phyloP scores from a whole-genome alignment of 2,113 vertebrate species.

The Cepphus grylle region DNA sequence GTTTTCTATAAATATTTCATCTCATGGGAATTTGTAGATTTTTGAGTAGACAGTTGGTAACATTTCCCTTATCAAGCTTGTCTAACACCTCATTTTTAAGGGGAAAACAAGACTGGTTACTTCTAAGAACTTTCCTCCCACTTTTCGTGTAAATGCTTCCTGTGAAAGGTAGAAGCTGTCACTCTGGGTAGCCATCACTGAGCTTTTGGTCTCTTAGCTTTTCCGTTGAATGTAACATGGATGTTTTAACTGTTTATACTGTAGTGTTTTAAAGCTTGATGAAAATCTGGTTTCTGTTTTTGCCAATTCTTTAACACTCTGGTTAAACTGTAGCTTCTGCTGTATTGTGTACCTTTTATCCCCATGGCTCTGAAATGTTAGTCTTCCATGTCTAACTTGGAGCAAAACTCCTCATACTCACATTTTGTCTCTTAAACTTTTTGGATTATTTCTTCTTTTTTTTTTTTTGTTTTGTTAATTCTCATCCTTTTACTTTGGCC shows the following conservation, averaged over 20 bases:
- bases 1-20: neutral
- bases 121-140: neutral
- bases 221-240: neutral
- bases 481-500: neutral
- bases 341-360: neutral
- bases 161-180: neutral
- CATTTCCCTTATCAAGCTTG: neutral
- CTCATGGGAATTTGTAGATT: neutral
- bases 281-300: neutral
- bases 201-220: neutral
- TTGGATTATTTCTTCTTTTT: neutral
- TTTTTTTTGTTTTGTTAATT: neutral
- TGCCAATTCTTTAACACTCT: neutral
- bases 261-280: neutral
- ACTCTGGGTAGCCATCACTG: neutral
- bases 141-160: neutral
- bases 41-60: neutral
- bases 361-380: neutral
- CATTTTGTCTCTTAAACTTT: neutral
- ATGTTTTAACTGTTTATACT: neutral
- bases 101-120: neutral
- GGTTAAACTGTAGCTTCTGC: neutral
- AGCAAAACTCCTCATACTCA: neutral
- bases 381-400: neutral
- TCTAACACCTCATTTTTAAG: neutral